Evolutionary conservation across 2,113 vertebrate species (phyloP).

Genomic region (Alligator sinensis): DNA sequence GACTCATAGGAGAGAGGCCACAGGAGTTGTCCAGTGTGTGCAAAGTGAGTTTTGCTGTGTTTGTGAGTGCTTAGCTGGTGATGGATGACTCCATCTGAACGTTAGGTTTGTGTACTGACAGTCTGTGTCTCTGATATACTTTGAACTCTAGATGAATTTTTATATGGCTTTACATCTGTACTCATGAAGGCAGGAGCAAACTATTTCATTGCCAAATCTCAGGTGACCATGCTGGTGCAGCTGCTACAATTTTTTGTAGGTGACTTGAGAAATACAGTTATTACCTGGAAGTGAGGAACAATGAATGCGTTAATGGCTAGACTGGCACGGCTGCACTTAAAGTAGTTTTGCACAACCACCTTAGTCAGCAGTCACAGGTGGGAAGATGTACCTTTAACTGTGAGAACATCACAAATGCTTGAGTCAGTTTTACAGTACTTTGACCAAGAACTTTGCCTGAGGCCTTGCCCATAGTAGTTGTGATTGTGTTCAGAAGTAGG

Average conservation of each 20-base stretch:
- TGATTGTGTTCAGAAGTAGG: background rate
- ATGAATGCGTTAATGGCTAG: conserved; percentile 43
- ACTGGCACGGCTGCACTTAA: conserved; percentile 22
- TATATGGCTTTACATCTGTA: conserved; percentile 42
- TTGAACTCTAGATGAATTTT: conserved; percentile 62
- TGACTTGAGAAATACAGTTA: conserved; percentile 47
- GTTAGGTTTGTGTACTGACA: conserved; percentile 39
- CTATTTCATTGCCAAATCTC: conserved; percentile 37
- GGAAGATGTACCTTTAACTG: conserved; percentile 27
- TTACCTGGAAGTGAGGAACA: conserved; percentile 34
- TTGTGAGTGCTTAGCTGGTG: conserved; percentile 36
- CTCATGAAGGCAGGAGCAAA: conserved; percentile 31
- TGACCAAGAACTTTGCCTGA: background rate
- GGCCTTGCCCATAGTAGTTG: background rate
- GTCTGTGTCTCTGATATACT: conserved; percentile 36
- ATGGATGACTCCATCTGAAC: conserved; percentile 36
- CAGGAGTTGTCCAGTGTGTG: background rate
- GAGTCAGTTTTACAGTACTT: background rate
- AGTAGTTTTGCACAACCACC: background rate
- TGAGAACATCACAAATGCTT: conserved; percentile 16
- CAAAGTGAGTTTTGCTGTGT: conserved; percentile 23
- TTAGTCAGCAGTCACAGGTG: conserved; percentile 56
- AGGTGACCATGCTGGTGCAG: conserved; percentile 35
- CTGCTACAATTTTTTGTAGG: conserved; percentile 51
- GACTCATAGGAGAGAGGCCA: background rate